These are phyloP conservation scores for Chlorospingus semifuscus DNA, from an alignment of 2,797 vertebrate species.

Conservation along the genomic window DNA sequence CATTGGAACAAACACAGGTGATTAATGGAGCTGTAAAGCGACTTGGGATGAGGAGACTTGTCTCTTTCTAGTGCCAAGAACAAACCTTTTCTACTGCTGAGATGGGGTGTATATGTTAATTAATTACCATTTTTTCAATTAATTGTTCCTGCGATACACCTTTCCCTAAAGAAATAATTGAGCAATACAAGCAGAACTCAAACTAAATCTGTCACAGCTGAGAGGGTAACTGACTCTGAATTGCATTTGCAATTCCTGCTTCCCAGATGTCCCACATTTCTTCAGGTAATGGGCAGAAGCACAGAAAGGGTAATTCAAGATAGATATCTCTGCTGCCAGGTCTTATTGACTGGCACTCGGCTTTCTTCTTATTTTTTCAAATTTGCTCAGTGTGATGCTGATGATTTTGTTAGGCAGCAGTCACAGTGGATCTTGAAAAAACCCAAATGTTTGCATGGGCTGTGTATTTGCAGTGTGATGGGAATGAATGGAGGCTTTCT, in stretches of 20 bases:
- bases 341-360: background rate
- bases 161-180: conserved; percentile 52
- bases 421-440: background rate
- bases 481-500: background rate
- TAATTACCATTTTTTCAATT: conserved; percentile 54
- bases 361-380: conserved; percentile 1
- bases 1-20: background rate
- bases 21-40: conserved; percentile 30
- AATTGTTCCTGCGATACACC: background rate
- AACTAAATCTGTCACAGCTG: conserved; percentile 5
- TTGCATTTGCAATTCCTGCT: background rate
- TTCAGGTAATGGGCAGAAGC: background rate
- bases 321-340: background rate
- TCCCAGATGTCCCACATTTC: background rate
- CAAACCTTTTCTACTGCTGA: background rate
- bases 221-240: background rate
- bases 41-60: background rate
- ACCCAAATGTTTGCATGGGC: background rate
- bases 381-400: background rate
- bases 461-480: background rate
- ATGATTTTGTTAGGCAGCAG: conserved; percentile 12
- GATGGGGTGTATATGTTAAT: conserved; percentile 7
- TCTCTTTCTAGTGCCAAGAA: conserved; percentile 15
- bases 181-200: conserved; percentile 14
- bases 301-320: background rate